phyloP scores from a whole-genome alignment of 2,113 vertebrate species.

The Hystrix cristata region DNA sequence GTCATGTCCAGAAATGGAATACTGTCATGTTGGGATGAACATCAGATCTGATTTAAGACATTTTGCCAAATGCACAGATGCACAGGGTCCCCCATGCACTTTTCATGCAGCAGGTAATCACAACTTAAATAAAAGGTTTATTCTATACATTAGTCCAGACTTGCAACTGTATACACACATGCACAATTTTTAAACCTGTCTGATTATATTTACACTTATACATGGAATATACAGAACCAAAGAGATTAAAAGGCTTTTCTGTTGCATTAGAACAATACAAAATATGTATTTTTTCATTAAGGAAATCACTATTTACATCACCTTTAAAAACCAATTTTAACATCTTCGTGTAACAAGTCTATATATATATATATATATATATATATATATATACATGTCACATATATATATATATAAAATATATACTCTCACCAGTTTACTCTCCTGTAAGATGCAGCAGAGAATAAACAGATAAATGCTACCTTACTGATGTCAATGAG shows the following conservation, averaged over 20 bases:
- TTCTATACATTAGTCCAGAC: slow-evolving; percentile 93
- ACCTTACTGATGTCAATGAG: slow-evolving; percentile 89
- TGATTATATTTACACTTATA: slow-evolving; percentile 92
- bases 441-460: slow-evolving; percentile 88
- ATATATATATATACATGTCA: slow-evolving; percentile 87
- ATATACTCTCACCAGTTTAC: slow-evolving; percentile 91
- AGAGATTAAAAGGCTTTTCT: slow-evolving; percentile 90
- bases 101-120: slow-evolving; percentile 92
- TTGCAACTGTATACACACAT: slow-evolving; percentile 93
- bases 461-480: slow-evolving; percentile 90
- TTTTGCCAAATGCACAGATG: slow-evolving; percentile 92
- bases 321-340: slow-evolving; percentile 92
- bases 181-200: slow-evolving; percentile 91
- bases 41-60: slow-evolving; percentile 90
- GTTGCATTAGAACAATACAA: slow-evolving; percentile 92
- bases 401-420: slow-evolving; percentile 91
- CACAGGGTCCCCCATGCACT: slow-evolving; percentile 92
- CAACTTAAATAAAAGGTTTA: slow-evolving; percentile 92
- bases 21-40: slow-evolving; percentile 88
- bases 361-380: slow-evolving; percentile 87
- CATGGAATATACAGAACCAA: slow-evolving; percentile 91
- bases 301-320: slow-evolving; percentile 93
- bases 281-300: slow-evolving; percentile 92
- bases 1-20: slow-evolving; percentile 89
- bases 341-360: slow-evolving; percentile 91